Conservation (phyloP, 37 sponge, comb jelly and placozoan genomes). For the Ephydatia muelleri region DNA sequence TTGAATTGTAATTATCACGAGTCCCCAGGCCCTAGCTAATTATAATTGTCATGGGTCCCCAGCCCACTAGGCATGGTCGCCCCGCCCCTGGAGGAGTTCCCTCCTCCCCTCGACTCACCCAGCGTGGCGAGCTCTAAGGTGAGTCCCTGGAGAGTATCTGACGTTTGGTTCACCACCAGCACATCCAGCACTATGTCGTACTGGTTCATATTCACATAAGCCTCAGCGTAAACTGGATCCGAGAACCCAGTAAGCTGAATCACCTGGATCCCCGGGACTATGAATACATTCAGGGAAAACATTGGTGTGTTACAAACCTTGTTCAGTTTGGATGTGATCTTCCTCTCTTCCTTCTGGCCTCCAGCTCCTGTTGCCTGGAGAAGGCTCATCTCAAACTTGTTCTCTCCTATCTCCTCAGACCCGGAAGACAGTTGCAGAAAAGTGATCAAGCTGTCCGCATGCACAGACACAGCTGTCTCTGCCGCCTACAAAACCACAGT, state of each 20-base stretch:
- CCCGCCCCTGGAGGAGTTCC: neutral
- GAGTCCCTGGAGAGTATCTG: conserved; percentile 96
- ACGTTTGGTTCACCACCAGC: conserved; percentile 97
- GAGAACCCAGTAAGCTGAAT: conserved; percentile 99
- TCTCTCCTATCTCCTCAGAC: conserved; percentile 72
- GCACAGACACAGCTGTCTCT: conserved; percentile 19
- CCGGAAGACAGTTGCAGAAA: conserved; percentile 70
- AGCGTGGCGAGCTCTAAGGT: conserved; percentile 95
- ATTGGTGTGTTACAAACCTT: conserved; percentile 55
- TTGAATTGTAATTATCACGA: no score
- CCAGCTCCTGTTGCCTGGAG: conserved; percentile 78
- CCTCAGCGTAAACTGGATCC: conserved; percentile 99
- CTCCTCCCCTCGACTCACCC: conserved; percentile 58
- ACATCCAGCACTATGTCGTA: conserved; percentile 99
- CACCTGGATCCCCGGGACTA: conserved; percentile 55
- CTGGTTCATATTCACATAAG: conserved; percentile 98
- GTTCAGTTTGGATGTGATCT: conserved; percentile 69
- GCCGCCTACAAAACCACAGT: neutral
- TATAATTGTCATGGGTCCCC: no score
- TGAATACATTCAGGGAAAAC: neutral
- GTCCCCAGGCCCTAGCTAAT: no score
- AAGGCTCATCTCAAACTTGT: conserved; percentile 87
- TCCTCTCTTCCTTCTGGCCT: conserved; percentile 44
- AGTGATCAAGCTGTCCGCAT: conserved; percentile 86
- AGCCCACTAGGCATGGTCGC: no score